These are phyloP conservation scores for Heterochromis multidens DNA, from an alignment of 2,113 vertebrate genomes.

Conservation along the genomic window DNA sequence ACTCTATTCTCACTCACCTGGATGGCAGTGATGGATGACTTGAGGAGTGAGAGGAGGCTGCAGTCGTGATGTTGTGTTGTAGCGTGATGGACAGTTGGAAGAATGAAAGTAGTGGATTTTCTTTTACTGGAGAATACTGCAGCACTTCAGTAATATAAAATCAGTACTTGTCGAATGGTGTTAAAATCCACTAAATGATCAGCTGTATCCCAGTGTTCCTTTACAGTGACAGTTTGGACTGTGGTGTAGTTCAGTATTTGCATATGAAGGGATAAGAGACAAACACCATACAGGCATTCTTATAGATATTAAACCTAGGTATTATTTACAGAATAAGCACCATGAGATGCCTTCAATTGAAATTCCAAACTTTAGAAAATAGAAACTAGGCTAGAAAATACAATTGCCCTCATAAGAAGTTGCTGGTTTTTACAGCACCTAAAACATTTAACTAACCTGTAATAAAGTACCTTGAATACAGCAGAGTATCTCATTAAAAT, in stretches of 20 bases:
- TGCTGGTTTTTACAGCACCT: not conserved
- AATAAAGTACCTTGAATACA: no score
- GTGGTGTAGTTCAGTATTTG: not conserved
- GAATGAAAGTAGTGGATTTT: not conserved
- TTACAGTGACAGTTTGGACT: no score
- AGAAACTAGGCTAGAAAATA: not conserved
- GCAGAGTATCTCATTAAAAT: no score
- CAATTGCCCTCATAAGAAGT: not conserved
- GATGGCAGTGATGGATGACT: constrained; percentile 13
- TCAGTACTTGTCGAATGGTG: not conserved
- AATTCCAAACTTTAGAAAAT: not conserved
- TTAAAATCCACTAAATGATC: not conserved
- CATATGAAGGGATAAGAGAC: not conserved
- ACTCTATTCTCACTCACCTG: constrained; percentile 1
- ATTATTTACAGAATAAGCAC: fast-evolving
- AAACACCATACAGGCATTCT: fast-evolving
- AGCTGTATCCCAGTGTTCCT: no score
- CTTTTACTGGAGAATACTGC: not conserved
- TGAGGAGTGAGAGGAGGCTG: not conserved
- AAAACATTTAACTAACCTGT: no score
- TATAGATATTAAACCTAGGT: not conserved
- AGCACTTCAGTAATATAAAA: not conserved
- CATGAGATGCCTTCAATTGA: not conserved
- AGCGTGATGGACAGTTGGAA: not conserved
- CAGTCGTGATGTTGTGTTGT: not conserved